These are phyloP conservation scores for Cantharis rustica DNA, from an alignment of 2,888 invertebrate species.

Conservation along the genomic window DNA sequence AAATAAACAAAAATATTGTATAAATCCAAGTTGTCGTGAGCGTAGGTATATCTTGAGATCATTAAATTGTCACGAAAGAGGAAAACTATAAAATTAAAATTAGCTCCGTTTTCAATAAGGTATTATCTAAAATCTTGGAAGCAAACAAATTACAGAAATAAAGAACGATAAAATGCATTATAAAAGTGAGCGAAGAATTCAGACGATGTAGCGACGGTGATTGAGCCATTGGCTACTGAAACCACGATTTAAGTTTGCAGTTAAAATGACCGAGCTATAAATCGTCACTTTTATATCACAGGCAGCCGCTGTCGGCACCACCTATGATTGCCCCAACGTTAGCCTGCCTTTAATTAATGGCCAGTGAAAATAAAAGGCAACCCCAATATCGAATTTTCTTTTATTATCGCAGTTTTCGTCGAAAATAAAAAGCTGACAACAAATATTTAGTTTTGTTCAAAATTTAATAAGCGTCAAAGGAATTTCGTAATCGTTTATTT, in stretches of 20 bases:
- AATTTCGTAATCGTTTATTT: neutral
- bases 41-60: slow-evolving; percentile 8
- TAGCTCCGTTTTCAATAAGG: slow-evolving; percentile 18
- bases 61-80: slow-evolving; percentile 33
- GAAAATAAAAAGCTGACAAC: slow-evolving; percentile 19
- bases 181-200: slow-evolving; percentile 16
- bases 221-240: slow-evolving; percentile 20
- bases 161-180: neutral
- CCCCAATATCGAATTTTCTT: slow-evolving; percentile 36
- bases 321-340: slow-evolving; percentile 40
- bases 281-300: slow-evolving; percentile 48
- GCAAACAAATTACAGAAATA: neutral
- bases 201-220: neutral
- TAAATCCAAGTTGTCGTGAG: neutral
- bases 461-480: neutral
- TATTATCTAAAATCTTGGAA: neutral
- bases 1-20: slow-evolving; percentile 1
- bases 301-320: slow-evolving; percentile 47
- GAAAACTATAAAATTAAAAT: slow-evolving; percentile 33
- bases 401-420: slow-evolving; percentile 25
- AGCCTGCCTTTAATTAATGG: slow-evolving; percentile 48
- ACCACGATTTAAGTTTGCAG: slow-evolving; percentile 28
- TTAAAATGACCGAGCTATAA: slow-evolving; percentile 38
- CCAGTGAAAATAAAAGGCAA: slow-evolving; percentile 46
- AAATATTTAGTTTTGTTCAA: neutral